Base-by-base conservation (phyloP, 1,140 invertebrate species). In the Heliconius melpomene region DNA sequence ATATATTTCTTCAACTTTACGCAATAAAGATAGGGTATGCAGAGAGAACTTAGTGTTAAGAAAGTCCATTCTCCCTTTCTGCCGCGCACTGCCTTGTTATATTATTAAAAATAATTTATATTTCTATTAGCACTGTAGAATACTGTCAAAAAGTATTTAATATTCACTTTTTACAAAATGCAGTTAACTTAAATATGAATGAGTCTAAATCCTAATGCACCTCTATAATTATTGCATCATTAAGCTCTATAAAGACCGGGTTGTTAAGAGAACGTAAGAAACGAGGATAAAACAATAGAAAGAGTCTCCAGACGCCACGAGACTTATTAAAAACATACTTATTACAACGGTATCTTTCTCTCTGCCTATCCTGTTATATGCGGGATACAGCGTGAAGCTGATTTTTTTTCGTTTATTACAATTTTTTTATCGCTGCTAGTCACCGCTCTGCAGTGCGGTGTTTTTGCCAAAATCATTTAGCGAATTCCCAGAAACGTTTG, bases 381-480 rank as follows among this genome's bases (percentile, higher is more conserved):
- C 40, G 40, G 40, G 40, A 46, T 16, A 46, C 40, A 46, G 13
- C 40, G 40, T 46, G 40, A 46, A 16, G 40, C 11, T 13, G 40
- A 46, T 46, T 16, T 46, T 46, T 46, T 46, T 46, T 16, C 5
- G 16, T 16, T 46, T 16, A 5, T 16, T 46, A 77, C 46, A 77
- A 32, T 46, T 54, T 83, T 83, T 78, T 83, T 78, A 79, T 80
- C 72, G 70, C 52, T 36, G 77, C 40, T 78, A 72, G 75, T 78
- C 71, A 78, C 80, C 76, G 83, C 79, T 83, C 81, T 86, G 83
- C 84, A 79, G 75, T 82, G 84, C 75, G 75, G 77, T 70, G 81
- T 90, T 89, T 90, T 91, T 90, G 86, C 87, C 79, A 85, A 85
- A 88, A 89, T 89, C 82, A 84, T 90, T 89, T 83, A 88, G 82